Evolutionary conservation across 2,888 invertebrate species (phyloP), one percentile per base, ranked within the genome.

Genomic region (Torymus auratus): DNA sequence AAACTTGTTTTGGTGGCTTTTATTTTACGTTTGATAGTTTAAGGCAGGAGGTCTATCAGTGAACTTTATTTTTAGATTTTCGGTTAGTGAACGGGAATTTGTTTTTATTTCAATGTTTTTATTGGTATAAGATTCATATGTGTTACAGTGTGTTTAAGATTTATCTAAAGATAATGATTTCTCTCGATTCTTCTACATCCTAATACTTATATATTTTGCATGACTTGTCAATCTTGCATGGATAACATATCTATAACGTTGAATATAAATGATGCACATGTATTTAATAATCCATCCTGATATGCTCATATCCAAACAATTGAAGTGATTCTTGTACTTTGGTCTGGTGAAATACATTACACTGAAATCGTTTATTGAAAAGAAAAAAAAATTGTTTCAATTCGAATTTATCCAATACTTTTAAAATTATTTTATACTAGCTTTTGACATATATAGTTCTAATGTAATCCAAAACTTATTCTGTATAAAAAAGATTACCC

Each of bases 121-220:
- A 53, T 68, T n/a, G 5, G n/a, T 41, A 41, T 7, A 41, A 41
- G 41, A 41, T 41, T 5, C 41, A 41, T 7, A 41, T 7, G 41
- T 41, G 41, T 41, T 41, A 41, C 41, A 41, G 41, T 41, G 7
- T 41, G 41, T 7, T 41, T 7, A 41, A 41, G 41, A 23, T 65
- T 65, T 52, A 12, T 17, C 15, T 0, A 20, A 20, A 20, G 20
- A 14, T 23, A 65, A 17, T 14, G 11, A 17, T 52, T 7, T 53
- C 23, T 72, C 61, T 72, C 61, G 61, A 72, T 72, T 53, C 61
- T 20, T 72, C 52, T 62, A 12, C 17, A 13, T 10, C 41, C 17
- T 60, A 17, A 10, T 60, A 50, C 13, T 20, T 41, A 41, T 41
- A 41, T 41, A 41, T 13, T 71, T 68, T 71, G 70, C 70, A 71